Evolutionary conservation across 2,797 vertebrate species (phyloP).

Genomic region (Anomalospiza imberbis): DNA sequence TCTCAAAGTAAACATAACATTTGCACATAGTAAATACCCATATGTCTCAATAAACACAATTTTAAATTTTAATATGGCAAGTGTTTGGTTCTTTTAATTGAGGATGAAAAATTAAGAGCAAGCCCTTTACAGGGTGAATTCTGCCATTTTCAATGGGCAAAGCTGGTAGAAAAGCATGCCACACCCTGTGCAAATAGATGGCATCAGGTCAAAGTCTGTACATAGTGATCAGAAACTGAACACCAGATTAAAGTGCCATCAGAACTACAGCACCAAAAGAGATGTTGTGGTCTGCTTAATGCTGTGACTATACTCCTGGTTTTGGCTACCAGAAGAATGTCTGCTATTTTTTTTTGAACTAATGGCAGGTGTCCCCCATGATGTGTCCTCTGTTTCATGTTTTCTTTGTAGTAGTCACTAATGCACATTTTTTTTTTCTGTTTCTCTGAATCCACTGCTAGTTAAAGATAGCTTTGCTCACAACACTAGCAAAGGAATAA

Average conservation of each 20-base stretch:
- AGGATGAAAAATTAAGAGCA: conserved; percentile 34
- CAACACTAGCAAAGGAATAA: neutral
- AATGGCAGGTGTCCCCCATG: neutral
- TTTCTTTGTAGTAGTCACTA: neutral
- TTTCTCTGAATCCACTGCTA: neutral
- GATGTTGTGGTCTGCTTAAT: neutral
- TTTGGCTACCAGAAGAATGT: neutral
- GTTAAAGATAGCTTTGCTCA: neutral
- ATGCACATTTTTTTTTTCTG: neutral
- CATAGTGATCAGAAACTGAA: neutral
- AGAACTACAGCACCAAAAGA: neutral
- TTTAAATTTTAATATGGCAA: conserved; percentile 57
- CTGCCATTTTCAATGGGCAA: neutral
- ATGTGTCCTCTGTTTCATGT: neutral
- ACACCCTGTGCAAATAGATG: neutral
- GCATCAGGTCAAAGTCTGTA: neutral
- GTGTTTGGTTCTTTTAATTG: conserved; percentile 19
- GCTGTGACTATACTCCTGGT: neutral
- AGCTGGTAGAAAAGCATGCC: neutral
- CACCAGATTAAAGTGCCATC: neutral
- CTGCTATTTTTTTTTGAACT: neutral
- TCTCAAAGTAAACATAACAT: conserved; percentile 69
- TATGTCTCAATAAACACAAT: conserved; percentile 71
- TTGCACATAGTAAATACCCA: conserved; percentile 71
- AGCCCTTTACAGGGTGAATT: neutral